A percentile compares a stretch with the other conserved stretches of the same genome.
Evolutionary conservation across 1,140 invertebrate species (phyloP).

Genomic region (Teleopsis dalmanni): DNA sequence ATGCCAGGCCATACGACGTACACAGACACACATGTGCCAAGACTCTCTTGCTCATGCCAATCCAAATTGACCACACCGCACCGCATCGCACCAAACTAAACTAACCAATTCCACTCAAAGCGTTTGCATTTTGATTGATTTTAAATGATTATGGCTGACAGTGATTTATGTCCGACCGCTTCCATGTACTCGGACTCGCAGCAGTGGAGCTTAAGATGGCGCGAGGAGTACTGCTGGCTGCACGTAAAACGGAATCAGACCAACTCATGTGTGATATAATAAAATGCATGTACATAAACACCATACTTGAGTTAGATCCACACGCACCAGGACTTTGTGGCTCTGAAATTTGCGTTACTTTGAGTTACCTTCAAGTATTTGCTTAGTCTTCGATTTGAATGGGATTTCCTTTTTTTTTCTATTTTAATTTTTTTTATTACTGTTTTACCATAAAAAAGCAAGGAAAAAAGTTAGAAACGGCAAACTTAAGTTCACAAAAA

Average conservation of each 20-base stretch:
- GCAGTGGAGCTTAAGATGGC: background rate
- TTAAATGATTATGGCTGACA: slow-evolving; percentile 45
- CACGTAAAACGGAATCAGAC: too few relatives aligned
- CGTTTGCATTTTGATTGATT: slow-evolving; percentile 44
- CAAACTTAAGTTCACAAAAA: slow-evolving; percentile 15
- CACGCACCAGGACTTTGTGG: too few relatives aligned
- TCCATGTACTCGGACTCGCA: slow-evolving; percentile 3
- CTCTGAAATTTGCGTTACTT: too few relatives aligned
- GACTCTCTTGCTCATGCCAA: slow-evolving; percentile 12
- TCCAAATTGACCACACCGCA: background rate
- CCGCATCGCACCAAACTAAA: slow-evolving; percentile 32
- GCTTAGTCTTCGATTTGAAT: too few relatives aligned
- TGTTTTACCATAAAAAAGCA: too few relatives aligned
- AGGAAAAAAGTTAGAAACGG: background rate
- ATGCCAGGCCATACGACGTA: background rate
- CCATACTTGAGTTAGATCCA: too few relatives aligned
- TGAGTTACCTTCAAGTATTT: too few relatives aligned
- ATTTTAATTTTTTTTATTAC: too few relatives aligned
- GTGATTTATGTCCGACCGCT: slow-evolving; percentile 44
- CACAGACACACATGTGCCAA: slow-evolving; percentile 7
- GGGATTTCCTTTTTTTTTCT: too few relatives aligned
- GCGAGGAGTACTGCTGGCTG: too few relatives aligned
- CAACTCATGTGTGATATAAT: too few relatives aligned
- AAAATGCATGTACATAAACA: too few relatives aligned
- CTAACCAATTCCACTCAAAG: slow-evolving; percentile 40